These are phyloP conservation scores for Chrysolina oricalcia DNA, from an alignment of 2,888 invertebrate genomes.

Conservation along the genomic window DNA sequence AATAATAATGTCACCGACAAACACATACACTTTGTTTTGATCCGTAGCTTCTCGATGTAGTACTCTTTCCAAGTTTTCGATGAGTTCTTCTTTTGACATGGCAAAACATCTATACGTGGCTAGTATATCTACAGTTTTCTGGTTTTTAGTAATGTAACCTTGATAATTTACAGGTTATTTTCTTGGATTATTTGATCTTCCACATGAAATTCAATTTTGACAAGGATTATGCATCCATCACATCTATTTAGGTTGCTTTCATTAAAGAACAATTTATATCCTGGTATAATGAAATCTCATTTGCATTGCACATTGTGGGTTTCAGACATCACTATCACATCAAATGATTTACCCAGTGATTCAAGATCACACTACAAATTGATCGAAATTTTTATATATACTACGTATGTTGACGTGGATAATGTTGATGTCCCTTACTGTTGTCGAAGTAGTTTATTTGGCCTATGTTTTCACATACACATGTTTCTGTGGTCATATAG, in stretches of 20 bases:
- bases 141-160: slow-evolving; percentile 28
- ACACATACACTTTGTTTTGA: too few relatives aligned
- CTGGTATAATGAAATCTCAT: slow-evolving; percentile 27
- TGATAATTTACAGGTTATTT: slow-evolving; percentile 30
- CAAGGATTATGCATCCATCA: too few relatives aligned
- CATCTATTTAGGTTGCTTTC: slow-evolving; percentile 21
- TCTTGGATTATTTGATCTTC: too few relatives aligned
- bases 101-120: too few relatives aligned
- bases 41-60: too few relatives aligned
- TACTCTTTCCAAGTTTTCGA: too few relatives aligned
- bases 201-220: too few relatives aligned
- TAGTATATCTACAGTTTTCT: slow-evolving; percentile 32
- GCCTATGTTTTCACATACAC: slow-evolving; percentile 28
- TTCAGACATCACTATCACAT: slow-evolving; percentile 38
- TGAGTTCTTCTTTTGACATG: too few relatives aligned
- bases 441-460: slow-evolving; percentile 30
- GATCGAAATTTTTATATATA: slow-evolving; percentile 35
- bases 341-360: slow-evolving; percentile 24
- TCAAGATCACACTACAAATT: slow-evolving; percentile 29
- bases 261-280: slow-evolving; percentile 24
- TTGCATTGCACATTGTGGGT: slow-evolving; percentile 25
- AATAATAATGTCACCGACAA: too few relatives aligned
- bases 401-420: too few relatives aligned
- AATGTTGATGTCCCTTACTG: too few relatives aligned
- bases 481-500: slow-evolving; percentile 23